phyloP scores from a whole-genome alignment of 2,888 invertebrate species.

The Eurytoma californica region DNA sequence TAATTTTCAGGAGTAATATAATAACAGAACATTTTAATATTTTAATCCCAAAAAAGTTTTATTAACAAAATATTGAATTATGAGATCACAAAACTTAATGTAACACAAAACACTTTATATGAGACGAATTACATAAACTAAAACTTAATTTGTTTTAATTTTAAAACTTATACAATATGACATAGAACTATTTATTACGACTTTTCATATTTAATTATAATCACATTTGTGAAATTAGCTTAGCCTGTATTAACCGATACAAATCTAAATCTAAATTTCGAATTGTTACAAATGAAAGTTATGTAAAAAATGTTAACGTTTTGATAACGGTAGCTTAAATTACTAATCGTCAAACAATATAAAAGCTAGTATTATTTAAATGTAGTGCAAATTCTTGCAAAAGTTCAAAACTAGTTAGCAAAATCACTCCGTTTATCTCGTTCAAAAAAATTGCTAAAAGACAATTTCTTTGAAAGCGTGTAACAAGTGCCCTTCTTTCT shows the following conservation, averaged over 20 bases:
- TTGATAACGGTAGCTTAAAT: conserved; percentile 11
- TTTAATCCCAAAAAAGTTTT: too few relatives aligned
- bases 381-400: conserved; percentile 37
- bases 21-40: too few relatives aligned
- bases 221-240: conserved; percentile 5
- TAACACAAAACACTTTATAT: not conserved
- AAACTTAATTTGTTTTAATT: not conserved
- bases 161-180: not conserved
- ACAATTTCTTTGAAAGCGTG: not conserved
- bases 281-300: conserved; percentile 13
- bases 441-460: not conserved
- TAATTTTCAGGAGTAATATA: too few relatives aligned
- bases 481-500: not conserved
- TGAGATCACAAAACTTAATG: not conserved
- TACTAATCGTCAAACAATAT: conserved; percentile 24
- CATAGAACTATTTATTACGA: not conserved
- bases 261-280: not conserved
- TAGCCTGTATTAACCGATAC: not conserved
- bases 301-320: conserved; percentile 18
- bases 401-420: conserved; percentile 22
- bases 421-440: conserved; percentile 1
- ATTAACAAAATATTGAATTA: not conserved
- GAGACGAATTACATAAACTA: not conserved
- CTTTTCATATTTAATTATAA: not conserved
- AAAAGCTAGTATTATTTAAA: conserved; percentile 31